Percentiles rank a stretch among this genome's conserved stretches.
Conservation (phyloP, 2,797 vertebrate genomes). For the Artibeus jamaicensis region DNA sequence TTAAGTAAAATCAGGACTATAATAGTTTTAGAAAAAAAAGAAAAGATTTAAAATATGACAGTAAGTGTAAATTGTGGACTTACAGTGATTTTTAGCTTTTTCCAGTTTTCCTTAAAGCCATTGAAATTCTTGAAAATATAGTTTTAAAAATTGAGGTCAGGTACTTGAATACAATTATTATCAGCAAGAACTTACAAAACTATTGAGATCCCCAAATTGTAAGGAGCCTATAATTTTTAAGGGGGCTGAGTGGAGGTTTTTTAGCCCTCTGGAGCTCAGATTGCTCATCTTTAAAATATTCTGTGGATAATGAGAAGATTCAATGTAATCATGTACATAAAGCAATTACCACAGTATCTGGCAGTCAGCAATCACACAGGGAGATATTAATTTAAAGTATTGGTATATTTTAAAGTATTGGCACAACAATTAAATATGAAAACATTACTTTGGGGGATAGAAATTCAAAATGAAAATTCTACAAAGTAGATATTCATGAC, state of each 20-base stretch:
- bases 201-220: background rate
- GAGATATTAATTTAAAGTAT: background rate
- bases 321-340: background rate
- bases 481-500: background rate
- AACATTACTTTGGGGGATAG: background rate
- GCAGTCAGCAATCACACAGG: background rate
- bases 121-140: background rate
- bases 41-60: background rate
- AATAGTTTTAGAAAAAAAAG: background rate
- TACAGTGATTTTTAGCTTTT: constrained; percentile 19
- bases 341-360: background rate
- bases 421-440: background rate
- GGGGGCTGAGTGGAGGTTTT: background rate
- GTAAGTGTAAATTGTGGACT: background rate
- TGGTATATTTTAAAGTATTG: background rate
- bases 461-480: constrained; percentile 38
- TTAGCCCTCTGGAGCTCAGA: background rate
- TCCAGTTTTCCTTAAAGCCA: background rate
- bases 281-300: background rate
- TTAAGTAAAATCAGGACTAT: background rate
- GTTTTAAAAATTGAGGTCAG: background rate
- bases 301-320: background rate
- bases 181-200: background rate
- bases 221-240: background rate
- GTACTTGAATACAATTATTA: background rate